These are phyloP conservation scores for Dasysyrphus albostriatus DNA, from an alignment of 2,888 invertebrate genomes.

Conservation along the genomic window DNA sequence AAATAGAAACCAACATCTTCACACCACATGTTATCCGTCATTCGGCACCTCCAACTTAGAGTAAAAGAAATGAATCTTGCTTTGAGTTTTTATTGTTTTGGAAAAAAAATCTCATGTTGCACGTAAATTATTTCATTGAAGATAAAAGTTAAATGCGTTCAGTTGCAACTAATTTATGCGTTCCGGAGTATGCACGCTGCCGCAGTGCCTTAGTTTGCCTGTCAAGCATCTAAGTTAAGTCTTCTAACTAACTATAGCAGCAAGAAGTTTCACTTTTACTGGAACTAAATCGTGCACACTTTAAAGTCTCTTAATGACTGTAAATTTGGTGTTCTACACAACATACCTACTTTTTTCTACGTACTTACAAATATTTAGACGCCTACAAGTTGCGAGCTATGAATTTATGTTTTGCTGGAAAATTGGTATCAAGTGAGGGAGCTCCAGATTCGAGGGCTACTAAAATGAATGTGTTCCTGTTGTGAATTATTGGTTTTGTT, in stretches of 20 bases:
- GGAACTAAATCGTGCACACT: constrained; percentile 57
- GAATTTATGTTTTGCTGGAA: neutral
- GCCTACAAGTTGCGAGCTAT: neutral
- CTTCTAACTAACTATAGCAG: constrained; percentile 12
- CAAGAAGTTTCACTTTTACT: constrained; percentile 72
- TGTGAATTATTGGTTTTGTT: constrained; percentile 27
- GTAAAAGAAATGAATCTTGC: neutral
- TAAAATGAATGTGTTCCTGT: constrained; percentile 3
- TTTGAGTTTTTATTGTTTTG: constrained; percentile 35
- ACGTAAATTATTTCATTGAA: constrained; percentile 46
- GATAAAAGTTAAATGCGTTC: constrained; percentile 74
- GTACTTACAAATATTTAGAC: neutral
- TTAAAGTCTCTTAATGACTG: constrained; percentile 22
- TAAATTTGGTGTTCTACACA: constrained; percentile 36
- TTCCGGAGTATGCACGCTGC: constrained; percentile 53
- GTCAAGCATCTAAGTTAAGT: constrained; percentile 29
- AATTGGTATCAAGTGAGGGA: constrained; percentile 4
- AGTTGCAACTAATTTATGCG: constrained; percentile 73
- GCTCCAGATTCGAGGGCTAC: neutral
- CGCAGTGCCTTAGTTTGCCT: constrained; percentile 31
- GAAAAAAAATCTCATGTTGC: constrained; percentile 27
- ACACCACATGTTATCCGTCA: constrained; percentile 62
- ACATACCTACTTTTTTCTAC: neutral
- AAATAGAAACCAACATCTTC: constrained; percentile 55
- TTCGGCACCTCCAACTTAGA: constrained; percentile 26